A percentile compares a stretch with the other conserved stretches of the same genome.
Conservation (phyloP, 2,113 vertebrate genomes). For the Tympanuchus pallidicinctus region DNA sequence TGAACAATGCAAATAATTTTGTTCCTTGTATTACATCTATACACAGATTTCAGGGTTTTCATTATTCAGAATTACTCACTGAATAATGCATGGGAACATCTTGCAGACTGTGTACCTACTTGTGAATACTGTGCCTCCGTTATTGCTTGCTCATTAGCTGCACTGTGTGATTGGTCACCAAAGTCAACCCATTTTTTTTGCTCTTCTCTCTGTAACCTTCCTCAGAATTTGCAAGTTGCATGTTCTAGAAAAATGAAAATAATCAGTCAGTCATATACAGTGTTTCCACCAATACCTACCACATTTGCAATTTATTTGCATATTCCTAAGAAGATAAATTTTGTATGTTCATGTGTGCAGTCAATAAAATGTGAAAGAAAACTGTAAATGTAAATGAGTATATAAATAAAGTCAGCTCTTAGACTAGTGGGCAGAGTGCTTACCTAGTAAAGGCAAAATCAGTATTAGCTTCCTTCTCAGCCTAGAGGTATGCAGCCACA, state of each 20-base stretch:
- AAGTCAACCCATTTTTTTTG: not conserved
- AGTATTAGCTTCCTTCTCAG: not conserved
- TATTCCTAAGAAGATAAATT: not conserved
- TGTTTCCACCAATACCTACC: not conserved
- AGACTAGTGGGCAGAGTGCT: not conserved
- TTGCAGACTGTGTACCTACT: not conserved
- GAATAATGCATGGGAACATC: conserved; percentile 43
- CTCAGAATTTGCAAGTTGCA: not conserved
- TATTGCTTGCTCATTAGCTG: not conserved
- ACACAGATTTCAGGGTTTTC: conserved; percentile 11
- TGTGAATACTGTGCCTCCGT: not conserved
- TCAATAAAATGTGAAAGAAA: not conserved
- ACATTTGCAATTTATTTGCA: not conserved
- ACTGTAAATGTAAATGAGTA: not conserved
- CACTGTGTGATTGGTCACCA: not conserved
- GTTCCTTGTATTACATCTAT: not conserved
- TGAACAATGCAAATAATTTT: not conserved
- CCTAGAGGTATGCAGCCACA: not conserved
- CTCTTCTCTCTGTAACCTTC: not conserved
- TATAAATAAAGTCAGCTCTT: not conserved
- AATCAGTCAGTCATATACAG: not conserved
- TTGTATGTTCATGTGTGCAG: not conserved
- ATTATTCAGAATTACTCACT: conserved; percentile 53
- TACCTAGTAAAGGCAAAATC: not conserved
- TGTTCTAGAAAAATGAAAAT: conserved; percentile 7